Conservation (phyloP, 2,113 vertebrate genomes). For the Pelobates fuscus region DNA sequence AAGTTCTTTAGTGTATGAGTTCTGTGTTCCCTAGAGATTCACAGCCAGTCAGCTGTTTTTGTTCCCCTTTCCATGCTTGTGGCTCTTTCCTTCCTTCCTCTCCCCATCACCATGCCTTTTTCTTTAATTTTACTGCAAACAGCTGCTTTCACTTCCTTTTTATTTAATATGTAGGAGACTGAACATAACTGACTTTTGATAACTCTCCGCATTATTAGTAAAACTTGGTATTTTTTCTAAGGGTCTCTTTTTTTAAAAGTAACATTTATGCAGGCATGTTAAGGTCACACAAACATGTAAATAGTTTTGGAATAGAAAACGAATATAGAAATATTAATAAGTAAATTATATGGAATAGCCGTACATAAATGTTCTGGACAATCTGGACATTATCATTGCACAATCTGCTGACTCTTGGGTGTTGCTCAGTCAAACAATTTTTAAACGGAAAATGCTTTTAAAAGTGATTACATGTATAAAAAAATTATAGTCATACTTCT, state of each 20-base stretch:
- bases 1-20: slow-evolving; percentile 17
- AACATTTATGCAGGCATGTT: no score
- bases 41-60: slow-evolving; percentile 39
- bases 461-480: no score
- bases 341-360: no score
- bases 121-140: slow-evolving; percentile 29
- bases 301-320: no score
- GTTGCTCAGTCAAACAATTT: no score
- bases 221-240: background rate
- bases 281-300: no score
- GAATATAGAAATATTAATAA: no score
- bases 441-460: no score
- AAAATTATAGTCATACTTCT: no score
- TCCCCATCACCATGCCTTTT: slow-evolving; percentile 22
- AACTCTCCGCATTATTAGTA: background rate
- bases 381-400: no score
- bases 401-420: no score
- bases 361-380: no score
- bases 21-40: slow-evolving; percentile 28
- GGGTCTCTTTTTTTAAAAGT: background rate
- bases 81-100: slow-evolving; percentile 40
- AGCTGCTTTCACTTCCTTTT: slow-evolving; percentile 48
- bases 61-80: slow-evolving; percentile 37
- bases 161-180: slow-evolving; percentile 3
- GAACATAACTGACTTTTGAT: background rate